Conservation (phyloP, 1,140 invertebrate genomes). For the Temnothorax longispinosus region DNA sequence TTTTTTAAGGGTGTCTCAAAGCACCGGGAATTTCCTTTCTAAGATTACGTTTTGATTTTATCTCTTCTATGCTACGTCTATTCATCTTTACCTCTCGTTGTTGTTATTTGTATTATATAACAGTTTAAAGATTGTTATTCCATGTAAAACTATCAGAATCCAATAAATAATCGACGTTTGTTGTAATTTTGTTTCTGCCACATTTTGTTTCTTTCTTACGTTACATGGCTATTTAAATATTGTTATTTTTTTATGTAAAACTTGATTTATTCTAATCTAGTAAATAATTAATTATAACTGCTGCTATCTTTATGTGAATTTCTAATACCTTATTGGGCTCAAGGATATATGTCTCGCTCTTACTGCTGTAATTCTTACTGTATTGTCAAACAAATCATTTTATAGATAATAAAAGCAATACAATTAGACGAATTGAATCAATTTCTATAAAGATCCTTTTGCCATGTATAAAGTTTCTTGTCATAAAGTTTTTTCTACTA, state of each 20-base stretch:
- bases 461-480: too few species aligned
- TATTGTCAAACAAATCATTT: not conserved
- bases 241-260: too few species aligned
- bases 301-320: not conserved
- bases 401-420: slow-evolving; percentile 2
- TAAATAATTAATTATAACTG: not conserved
- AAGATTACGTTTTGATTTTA: slow-evolving; percentile 35
- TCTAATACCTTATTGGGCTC: not conserved
- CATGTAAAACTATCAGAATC: not conserved
- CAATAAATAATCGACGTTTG: not conserved
- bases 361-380: not conserved
- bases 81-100: not conserved
- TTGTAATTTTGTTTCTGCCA: too few species aligned
- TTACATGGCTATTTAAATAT: too few species aligned
- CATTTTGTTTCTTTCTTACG: too few species aligned
- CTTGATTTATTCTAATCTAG: too few species aligned
- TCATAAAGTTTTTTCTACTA: not conserved
- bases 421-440: not conserved
- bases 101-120: not conserved
- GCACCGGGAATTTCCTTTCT: slow-evolving; percentile 87
- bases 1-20: slow-evolving; percentile 86
- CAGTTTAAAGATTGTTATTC: not conserved
- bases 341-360: not conserved
- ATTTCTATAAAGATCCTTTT: not conserved
- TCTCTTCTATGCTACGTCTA: not conserved